Conservation (phyloP, 2,113 vertebrate genomes). For the Holacanthus passer region DNA sequence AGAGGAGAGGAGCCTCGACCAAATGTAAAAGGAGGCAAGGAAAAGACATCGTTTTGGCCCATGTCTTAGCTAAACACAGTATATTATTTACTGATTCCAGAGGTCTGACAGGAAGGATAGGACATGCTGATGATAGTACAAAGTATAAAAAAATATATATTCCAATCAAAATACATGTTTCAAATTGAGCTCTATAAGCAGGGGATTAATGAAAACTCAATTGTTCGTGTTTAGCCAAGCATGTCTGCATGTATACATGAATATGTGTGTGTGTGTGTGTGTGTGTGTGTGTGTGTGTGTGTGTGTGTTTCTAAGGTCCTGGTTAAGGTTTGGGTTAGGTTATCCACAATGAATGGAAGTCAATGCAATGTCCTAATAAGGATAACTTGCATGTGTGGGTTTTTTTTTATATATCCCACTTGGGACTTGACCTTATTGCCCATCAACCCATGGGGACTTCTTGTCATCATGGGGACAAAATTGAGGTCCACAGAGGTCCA, state of each 20-base stretch:
- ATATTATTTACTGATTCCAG: neutral
- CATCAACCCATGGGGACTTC: too few relatives aligned
- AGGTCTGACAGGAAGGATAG: slow-evolving; percentile 12
- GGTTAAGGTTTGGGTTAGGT: too few relatives aligned
- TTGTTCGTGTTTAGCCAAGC: neutral
- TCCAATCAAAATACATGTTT: neutral
- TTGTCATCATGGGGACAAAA: too few relatives aligned
- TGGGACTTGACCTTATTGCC: too few relatives aligned
- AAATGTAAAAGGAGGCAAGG: slow-evolving; percentile 19
- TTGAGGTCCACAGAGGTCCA: too few relatives aligned
- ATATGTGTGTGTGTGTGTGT: slow-evolving; percentile 22
- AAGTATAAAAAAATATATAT: slow-evolving; percentile 8
- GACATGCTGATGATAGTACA: neutral
- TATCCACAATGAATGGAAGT: too few relatives aligned
- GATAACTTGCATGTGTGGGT: too few relatives aligned
- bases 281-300: slow-evolving; percentile 23
- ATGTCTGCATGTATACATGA: slow-evolving; percentile 2
- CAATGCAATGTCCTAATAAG: too few relatives aligned
- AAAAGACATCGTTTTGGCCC: slow-evolving; percentile 20
- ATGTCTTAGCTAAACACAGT: neutral
- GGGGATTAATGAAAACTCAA: neutral
- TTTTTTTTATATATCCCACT: too few relatives aligned
- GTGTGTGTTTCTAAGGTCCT: neutral
- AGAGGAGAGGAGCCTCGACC: slow-evolving; percentile 10
- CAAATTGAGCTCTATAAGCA: neutral